Percentiles rank a stretch among this genome's conserved stretches.
phyloP scores from a whole-genome alignment of 2,797 vertebrate genomes.

The Schizopygopsis malacanthus region DNA sequence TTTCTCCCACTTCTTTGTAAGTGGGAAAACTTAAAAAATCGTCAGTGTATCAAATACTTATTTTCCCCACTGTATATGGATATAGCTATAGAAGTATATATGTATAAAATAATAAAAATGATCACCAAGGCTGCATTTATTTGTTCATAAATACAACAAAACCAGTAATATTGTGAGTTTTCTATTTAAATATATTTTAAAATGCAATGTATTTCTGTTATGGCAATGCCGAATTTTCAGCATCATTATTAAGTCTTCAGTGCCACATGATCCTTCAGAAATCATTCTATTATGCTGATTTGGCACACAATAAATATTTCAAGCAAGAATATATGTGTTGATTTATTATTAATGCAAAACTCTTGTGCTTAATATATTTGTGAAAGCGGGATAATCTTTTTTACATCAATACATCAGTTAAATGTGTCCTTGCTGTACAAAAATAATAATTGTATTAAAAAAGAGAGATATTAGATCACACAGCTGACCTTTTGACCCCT shows the following conservation, averaged over 20 bases:
- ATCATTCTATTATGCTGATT: not conserved
- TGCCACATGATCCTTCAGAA: not conserved
- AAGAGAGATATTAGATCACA: not conserved
- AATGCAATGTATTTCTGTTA: not conserved
- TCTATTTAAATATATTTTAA: not conserved
- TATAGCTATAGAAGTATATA: not conserved
- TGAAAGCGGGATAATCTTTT: not conserved
- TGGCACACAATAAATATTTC: not conserved
- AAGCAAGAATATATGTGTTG: not conserved
- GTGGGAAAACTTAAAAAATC: too few species aligned
- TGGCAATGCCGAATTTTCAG: not conserved
- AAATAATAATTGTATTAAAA: not conserved
- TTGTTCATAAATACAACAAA: not conserved
- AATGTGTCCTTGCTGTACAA: not conserved
- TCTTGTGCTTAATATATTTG: not conserved
- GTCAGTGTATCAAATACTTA: too few species aligned
- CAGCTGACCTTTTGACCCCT: slow-evolving; percentile 24
- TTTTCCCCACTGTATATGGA: not conserved
- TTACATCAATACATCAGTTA: not conserved
- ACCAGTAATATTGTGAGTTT: not conserved
- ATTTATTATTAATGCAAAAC: not conserved
- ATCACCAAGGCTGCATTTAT: not conserved
- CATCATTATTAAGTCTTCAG: not conserved
- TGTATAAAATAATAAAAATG: not conserved
- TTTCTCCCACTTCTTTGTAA: too few species aligned